Conservation (phyloP, 2,888 invertebrate species). For the Pristionchus exspectatus region DNA sequence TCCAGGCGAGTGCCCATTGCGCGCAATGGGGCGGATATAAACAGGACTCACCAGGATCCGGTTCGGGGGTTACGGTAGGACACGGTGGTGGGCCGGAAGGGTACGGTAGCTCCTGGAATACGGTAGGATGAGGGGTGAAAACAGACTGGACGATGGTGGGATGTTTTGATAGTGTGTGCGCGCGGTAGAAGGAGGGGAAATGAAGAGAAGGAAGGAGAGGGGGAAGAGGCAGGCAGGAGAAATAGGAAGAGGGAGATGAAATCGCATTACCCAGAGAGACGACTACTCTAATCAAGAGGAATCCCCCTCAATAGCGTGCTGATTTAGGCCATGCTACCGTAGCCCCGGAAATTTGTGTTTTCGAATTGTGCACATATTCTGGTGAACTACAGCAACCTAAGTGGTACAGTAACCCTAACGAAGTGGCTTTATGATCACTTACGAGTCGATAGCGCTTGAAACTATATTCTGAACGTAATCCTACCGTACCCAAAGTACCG, state of each 20-base stretch:
- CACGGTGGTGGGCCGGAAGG: not conserved
- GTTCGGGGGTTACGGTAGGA: not conserved
- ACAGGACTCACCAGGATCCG: constrained; percentile 36
- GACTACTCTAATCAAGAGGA: constrained; percentile 6
- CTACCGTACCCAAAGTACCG: not conserved
- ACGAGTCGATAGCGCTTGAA: too few relatives aligned
- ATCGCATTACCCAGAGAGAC: not conserved
- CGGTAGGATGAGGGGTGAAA: not conserved
- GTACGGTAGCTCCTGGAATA: constrained; percentile 37
- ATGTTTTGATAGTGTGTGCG: constrained; percentile 18
- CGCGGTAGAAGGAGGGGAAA: not conserved
- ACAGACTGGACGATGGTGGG: not conserved
- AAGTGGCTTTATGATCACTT: too few relatives aligned
- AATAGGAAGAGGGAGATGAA: not conserved
- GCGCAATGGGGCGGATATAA: not conserved
- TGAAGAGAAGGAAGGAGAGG: not conserved
- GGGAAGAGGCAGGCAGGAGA: not conserved
- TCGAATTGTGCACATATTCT: not conserved
- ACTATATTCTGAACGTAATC: not conserved
- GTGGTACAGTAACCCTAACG: too few relatives aligned
- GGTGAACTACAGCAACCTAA: too few relatives aligned
- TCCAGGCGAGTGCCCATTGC: not conserved
- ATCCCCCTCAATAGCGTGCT: not conserved
- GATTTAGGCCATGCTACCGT: not conserved
- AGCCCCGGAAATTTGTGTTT: not conserved